A percentile compares a stretch with the other conserved stretches of the same genome.
Evolutionary conservation across 2,113 vertebrate species (phyloP).

Genomic region (Echinops telfairi): DNA sequence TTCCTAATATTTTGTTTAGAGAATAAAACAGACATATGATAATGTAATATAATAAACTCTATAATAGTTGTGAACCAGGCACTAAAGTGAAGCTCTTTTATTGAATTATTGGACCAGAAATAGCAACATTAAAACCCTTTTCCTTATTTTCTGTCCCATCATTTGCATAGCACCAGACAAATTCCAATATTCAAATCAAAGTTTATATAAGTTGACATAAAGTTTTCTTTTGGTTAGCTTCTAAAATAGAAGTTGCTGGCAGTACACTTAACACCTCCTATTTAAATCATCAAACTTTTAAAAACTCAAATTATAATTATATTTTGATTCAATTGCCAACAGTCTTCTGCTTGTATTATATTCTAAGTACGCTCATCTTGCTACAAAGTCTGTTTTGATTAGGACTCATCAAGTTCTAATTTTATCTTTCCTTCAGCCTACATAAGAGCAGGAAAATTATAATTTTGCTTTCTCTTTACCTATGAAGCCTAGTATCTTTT

Average conservation of each 20-base stretch:
- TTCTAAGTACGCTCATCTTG: conserved; percentile 30
- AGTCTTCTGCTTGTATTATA: conserved; percentile 25
- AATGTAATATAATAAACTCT: not conserved
- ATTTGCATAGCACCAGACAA: not conserved
- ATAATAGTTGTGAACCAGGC: not conserved
- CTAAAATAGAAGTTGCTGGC: conserved; percentile 7
- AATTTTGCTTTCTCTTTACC: not conserved
- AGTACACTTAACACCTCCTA: not conserved
- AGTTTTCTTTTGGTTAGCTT: not conserved
- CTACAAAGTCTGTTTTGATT: conserved; percentile 7
- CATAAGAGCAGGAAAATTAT: not conserved
- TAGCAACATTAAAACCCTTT: not conserved
- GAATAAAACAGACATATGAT: not conserved
- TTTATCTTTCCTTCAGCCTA: not conserved
- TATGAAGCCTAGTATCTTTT: not conserved
- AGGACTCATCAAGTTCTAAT: not conserved
- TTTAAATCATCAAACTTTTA: conserved; percentile 30
- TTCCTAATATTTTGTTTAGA: not conserved
- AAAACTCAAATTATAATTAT: conserved; percentile 29
- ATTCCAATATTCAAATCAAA: conserved; percentile 20
- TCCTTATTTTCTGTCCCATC: not conserved
- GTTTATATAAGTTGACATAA: not conserved
- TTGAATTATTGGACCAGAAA: not conserved
- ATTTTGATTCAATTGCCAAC: conserved; percentile 43
- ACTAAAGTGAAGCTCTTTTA: not conserved